Conservation (phyloP, 2,888 invertebrate genomes). For the Napeogenes sylphis region DNA sequence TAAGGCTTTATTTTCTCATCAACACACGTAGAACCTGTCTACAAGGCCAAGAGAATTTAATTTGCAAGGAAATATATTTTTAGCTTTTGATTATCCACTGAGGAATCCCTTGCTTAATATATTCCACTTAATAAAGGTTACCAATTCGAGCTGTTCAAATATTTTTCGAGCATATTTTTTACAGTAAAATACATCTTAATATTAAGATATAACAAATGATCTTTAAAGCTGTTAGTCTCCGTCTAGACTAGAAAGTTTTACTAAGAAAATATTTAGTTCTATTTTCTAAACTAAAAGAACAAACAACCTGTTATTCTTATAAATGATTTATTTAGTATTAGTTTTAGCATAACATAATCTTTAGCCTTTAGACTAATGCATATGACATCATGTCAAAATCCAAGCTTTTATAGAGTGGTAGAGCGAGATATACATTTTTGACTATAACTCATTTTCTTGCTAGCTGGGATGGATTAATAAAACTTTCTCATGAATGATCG, state of each 20-base stretch:
- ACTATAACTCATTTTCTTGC: too few relatives aligned
- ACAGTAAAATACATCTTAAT: neutral
- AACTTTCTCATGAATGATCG: too few relatives aligned
- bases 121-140: neutral
- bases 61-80: conserved; percentile 1
- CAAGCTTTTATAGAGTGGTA: too few relatives aligned
- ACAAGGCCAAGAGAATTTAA: neutral
- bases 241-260: conserved; percentile 5
- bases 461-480: too few relatives aligned
- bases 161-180: neutral
- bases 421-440: too few relatives aligned
- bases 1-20: neutral
- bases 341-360: too few relatives aligned
- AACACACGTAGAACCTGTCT: neutral
- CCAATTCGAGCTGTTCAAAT: neutral
- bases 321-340: neutral
- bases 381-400: too few relatives aligned
- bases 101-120: neutral
- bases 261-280: neutral
- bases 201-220: neutral
- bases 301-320: neutral
- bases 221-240: neutral
- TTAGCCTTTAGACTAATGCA: too few relatives aligned
- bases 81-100: neutral
- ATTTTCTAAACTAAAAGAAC: neutral